A percentile compares a stretch with the other conserved stretches of the same genome.
These are phyloP conservation scores for Dasypolia templi DNA, from an alignment of 2,888 invertebrate genomes.

Conservation along the genomic window DNA sequence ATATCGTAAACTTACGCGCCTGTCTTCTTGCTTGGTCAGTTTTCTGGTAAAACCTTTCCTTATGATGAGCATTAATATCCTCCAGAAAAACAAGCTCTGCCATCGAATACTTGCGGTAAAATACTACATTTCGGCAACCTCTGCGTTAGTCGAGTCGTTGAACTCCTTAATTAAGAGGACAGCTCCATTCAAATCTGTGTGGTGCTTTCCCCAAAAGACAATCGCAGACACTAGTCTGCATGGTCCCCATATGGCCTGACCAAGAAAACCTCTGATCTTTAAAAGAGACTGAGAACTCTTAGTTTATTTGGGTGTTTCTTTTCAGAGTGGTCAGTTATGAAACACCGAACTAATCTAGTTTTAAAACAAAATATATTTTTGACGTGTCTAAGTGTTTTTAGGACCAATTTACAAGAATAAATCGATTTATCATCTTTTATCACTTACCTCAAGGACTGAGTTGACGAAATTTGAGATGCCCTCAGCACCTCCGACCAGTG, in stretches of 20 bases:
- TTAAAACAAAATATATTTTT: background rate
- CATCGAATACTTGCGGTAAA: too few species aligned
- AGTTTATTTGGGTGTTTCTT: background rate
- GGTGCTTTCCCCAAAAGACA: background rate
- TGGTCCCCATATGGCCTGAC: background rate
- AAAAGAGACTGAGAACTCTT: background rate
- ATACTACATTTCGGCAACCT: too few species aligned
- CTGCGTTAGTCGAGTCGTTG: background rate
- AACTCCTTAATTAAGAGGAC: background rate
- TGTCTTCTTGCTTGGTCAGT: too few species aligned
- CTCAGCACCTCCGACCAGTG: slow-evolving; percentile 92
- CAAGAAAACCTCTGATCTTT: background rate
- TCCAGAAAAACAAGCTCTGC: too few species aligned
- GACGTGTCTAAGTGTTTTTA: background rate
- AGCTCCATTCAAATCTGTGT: background rate
- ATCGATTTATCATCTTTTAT: background rate
- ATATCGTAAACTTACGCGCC: too few species aligned
- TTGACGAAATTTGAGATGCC: slow-evolving; percentile 92
- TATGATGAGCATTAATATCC: too few species aligned
- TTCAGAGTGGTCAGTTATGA: background rate
- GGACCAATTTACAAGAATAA: background rate
- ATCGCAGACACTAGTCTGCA: background rate
- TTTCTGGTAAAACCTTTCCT: too few species aligned
- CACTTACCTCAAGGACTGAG: slow-evolving; percentile 88
- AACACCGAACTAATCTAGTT: background rate